These are phyloP conservation scores for Philereme vetulata DNA, from an alignment of 2,888 invertebrate genomes.

Conservation along the genomic window DNA sequence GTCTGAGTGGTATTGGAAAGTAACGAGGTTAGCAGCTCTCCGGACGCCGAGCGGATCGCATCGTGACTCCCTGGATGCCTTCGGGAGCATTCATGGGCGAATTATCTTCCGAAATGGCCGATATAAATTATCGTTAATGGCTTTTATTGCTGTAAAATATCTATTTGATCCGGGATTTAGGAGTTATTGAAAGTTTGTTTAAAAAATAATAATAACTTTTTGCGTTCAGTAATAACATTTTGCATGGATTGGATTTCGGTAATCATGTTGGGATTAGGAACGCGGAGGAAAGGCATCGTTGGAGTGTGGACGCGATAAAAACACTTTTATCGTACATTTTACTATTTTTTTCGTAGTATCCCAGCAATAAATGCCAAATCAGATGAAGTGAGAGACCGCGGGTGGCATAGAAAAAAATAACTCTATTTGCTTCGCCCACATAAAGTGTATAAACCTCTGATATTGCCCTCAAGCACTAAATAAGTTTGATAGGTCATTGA, in stretches of 20 bases:
- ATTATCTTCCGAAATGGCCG: constrained; percentile 71
- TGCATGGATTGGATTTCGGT: constrained; percentile 34
- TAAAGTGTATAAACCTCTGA: constrained; percentile 49
- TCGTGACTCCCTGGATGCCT: constrained; percentile 70
- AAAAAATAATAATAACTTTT: constrained; percentile 32
- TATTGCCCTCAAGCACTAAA: constrained; percentile 37
- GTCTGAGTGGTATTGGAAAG: constrained; percentile 62
- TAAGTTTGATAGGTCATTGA: constrained; percentile 30
- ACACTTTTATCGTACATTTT: constrained; percentile 73
- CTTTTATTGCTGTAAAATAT: constrained; percentile 69
- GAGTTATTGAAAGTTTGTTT: constrained; percentile 49
- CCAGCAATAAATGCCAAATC: constrained; percentile 73
- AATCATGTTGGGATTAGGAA: constrained; percentile 60
- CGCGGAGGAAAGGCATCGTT: constrained; percentile 62
- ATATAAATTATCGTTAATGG: constrained; percentile 73
- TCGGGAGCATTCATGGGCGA: constrained; percentile 71
- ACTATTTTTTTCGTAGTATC: constrained; percentile 71
- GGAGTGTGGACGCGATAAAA: constrained; percentile 66
- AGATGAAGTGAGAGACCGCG: constrained; percentile 69
- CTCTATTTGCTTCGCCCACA: constrained; percentile 60
- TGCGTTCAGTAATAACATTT: constrained; percentile 20
- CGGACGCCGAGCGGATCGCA: constrained; percentile 52
- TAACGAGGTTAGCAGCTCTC: constrained; percentile 68
- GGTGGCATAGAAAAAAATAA: constrained; percentile 64
- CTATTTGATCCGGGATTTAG: constrained; percentile 55